A percentile compares a stretch with the other conserved stretches of the same genome.
phyloP scores from a whole-genome alignment of 92 coral and sea anemone species.

The Zoanthus sansibaricus region DNA sequence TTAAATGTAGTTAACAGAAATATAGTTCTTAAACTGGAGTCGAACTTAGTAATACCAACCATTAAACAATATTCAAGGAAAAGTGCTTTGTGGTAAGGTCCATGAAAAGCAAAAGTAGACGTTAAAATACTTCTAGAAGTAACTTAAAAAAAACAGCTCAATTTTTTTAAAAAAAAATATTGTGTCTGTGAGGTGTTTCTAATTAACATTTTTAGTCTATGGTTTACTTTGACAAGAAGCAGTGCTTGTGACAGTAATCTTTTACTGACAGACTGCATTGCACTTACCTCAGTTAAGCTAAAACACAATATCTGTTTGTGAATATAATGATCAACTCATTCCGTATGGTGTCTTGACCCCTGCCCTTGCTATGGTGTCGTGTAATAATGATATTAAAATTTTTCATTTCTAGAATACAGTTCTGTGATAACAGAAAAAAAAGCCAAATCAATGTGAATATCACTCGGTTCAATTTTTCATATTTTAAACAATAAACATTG shows the following conservation, averaged over 20 bases:
- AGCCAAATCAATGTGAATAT: neutral
- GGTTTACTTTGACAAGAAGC: constrained; percentile 29
- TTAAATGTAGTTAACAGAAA: constrained; percentile 47
- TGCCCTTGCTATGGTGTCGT: neutral
- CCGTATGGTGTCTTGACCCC: constrained; percentile 1
- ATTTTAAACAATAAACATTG: constrained; percentile 13
- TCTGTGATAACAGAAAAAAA: neutral
- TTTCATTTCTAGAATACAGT: neutral
- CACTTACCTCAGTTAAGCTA: neutral
- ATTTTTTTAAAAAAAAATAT: neutral
- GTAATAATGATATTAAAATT: neutral
- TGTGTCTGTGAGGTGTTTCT: neutral
- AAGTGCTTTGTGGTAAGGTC: neutral
- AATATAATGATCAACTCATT: neutral
- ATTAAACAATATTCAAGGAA: neutral
- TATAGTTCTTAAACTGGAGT: neutral
- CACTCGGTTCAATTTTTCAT: neutral
- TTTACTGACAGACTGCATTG: constrained; percentile 31
- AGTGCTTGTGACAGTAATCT: constrained; percentile 27
- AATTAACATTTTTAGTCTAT: constrained; percentile 23
- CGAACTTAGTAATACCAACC: neutral
- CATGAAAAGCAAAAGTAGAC: too few relatives aligned
- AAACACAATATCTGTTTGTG: constrained; percentile 11
- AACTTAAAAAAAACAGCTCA: neutral
- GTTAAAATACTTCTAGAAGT: too few relatives aligned